Base-by-base conservation (phyloP, 2,888 invertebrate species). In the Polyommatus icarus region DNA sequence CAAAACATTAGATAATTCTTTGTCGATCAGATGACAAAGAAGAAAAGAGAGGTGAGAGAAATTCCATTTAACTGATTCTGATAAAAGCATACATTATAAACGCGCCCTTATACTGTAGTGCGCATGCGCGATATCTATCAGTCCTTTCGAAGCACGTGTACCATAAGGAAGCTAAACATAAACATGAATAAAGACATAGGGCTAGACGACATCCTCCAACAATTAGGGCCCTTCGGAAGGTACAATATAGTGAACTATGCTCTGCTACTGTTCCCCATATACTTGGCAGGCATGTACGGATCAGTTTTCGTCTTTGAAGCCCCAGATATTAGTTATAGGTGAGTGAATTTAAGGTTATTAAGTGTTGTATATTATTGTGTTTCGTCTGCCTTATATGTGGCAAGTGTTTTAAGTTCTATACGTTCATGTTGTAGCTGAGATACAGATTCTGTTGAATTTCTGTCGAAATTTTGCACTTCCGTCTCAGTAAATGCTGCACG, bases 291-390 rank as follows among this genome's bases (percentile, higher is more conserved):
- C 84, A 90, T 93, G 89, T 93, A 87, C 78, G 93, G 91, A 71
- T 89, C 91, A 0, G 88, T 90, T 1, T 94, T 86, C 77, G 89
- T 93, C n/a, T 94, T 93, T 78, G 93, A 94, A 83, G 93, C 93
- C 0, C 81, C 89, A 0, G 91, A 92, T 81, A 86, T 93, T 36
- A 80, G 82, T 76, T 93, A 93, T 84, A 89, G 93, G 93, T 93
- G 80, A 85, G 87, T 83, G 4, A 1, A 61, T 72, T 59, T 24
- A 32, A 20, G 36, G 29, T 32, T 71, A 50, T 12, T 10, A 20
- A 78, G 18, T 73, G 1, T 54, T 50, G 46, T 73, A n/a, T 67
- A 18, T 18, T 54, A 54, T 18, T 54, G 4, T 20, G 40, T 77
- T 15, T 10, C 0, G 46, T 73, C 24, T 46, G 46, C 46, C 29